Evolutionary conservation across 2,888 invertebrate species (phyloP), one percentile per base, ranked within the genome.

Genomic region (Spisula solida): DNA sequence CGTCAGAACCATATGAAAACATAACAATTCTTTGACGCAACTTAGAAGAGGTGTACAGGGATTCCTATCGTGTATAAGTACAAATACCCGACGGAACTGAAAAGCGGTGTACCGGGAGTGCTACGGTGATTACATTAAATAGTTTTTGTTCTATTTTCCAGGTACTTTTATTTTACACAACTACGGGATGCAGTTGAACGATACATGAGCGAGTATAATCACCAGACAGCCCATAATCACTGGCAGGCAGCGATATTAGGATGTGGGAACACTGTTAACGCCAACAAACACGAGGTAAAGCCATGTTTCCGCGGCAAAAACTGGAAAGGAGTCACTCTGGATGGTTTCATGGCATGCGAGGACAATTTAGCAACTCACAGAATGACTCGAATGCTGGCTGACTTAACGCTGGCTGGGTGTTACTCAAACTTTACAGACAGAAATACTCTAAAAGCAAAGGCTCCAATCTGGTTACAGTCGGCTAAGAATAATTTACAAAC

Each of bases 91-190:
- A 41, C 41, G 41, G 41, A 41, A 2, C 41, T 2, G 41, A 41
- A 8, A 41, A 41, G 8, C 41, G 8, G 8, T 41, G 41, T 41
- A 41, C 10, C 55, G 14, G 55, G 55, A 2, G 4, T 55, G 10
- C 55, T 55, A 18, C 18, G 4, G 2, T 14, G 4, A 20, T 20
- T 55, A 20, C 14, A 18, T 55, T 55, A 20, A 18, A 20, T 20
- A 5, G 20, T 47, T 5, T 81, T 25, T 31, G 31, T 20, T 66
- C 41, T 66, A 41, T 66, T n/a, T 83, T 82, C 0, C 87, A 87
- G 87, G 31, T 87, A 82, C 55, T 87, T 87, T 31, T 87, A 87
- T 79, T 75, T 87, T 29, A 87, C 87, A 0, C 87, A 87, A 29
- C 60, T 87, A n/a, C 51, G 87, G 47, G 87, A 87, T 56, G 82